These are phyloP conservation scores for Garra rufa DNA, from an alignment of 2,113 vertebrate species.

Conservation along the genomic window DNA sequence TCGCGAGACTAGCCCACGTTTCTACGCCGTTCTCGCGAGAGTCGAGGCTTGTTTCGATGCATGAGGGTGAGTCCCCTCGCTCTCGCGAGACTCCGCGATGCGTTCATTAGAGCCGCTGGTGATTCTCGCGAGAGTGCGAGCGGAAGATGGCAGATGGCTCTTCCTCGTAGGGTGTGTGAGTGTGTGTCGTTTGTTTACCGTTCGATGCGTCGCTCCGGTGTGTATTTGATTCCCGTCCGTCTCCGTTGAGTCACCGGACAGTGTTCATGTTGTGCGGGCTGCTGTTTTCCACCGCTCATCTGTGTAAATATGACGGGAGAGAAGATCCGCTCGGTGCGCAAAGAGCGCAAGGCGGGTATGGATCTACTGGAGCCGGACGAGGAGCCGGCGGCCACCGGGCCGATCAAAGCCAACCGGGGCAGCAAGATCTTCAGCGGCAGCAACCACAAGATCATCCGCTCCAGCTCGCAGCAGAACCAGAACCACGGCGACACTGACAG, in stretches of 20 bases:
- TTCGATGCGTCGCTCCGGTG: neutral
- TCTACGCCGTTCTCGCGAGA: conserved; percentile 23
- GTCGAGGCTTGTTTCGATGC: neutral
- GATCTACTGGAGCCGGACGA: conserved; percentile 89
- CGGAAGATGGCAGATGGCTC: conserved; percentile 70
- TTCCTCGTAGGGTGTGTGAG: conserved; percentile 61
- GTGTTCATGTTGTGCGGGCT: conserved; percentile 71
- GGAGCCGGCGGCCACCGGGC: conserved; percentile 83
- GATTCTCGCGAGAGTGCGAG: conserved; percentile 76
- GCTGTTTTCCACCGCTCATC: conserved; percentile 53
- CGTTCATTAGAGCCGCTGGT: neutral
- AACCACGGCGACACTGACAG: conserved; percentile 73
- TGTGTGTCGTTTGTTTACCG: conserved; percentile 42
- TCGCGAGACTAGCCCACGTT: neutral
- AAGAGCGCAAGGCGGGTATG: conserved; percentile 88
- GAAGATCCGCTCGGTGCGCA: conserved; percentile 92
- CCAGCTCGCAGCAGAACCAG: conserved; percentile 73
- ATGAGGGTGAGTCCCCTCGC: neutral
- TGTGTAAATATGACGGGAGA: conserved; percentile 89
- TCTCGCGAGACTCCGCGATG: conserved; percentile 19
- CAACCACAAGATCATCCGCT: conserved; percentile 82
- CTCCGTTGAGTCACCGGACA: conserved; percentile 55
- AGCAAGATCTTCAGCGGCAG: conserved; percentile 78
- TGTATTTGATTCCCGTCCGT: conserved; percentile 47
- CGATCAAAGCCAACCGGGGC: conserved; percentile 79